A percentile compares a stretch with the other conserved stretches of the same genome.
These are phyloP conservation scores for Drosophila bocki DNA, from an alignment of 1,140 invertebrate species.

Conservation along the genomic window DNA sequence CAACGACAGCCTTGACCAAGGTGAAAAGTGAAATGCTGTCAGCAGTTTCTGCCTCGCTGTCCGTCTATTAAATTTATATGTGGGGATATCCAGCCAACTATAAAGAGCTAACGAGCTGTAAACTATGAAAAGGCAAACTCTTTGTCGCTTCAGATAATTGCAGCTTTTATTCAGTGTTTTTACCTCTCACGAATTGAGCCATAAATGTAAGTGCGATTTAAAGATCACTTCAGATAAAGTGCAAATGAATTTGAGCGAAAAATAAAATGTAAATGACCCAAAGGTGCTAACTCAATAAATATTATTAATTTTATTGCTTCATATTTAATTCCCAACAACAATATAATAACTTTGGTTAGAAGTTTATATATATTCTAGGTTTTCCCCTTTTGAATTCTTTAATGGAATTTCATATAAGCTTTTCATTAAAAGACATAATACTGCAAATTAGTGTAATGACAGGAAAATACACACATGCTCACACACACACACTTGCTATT, in stretches of 20 bases:
- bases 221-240: background rate
- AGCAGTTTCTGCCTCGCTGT: constrained; percentile 51
- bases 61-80: constrained; percentile 45
- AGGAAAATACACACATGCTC: constrained; percentile 14
- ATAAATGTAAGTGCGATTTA: constrained; percentile 30
- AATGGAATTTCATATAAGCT: constrained; percentile 22
- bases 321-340: background rate
- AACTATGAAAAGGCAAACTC: constrained; percentile 67
- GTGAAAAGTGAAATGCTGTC: constrained; percentile 81
- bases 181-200: constrained; percentile 13
- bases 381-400: background rate
- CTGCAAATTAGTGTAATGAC: constrained; percentile 71
- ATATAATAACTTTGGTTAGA: background rate
- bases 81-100: constrained; percentile 60
- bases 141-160: constrained; percentile 28
- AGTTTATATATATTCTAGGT: background rate
- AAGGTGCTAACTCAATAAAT: background rate
- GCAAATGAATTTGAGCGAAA: background rate
- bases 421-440: constrained; percentile 64
- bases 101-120: constrained; percentile 78
- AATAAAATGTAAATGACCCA: background rate
- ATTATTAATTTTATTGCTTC: no score
- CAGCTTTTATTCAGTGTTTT: constrained; percentile 21
- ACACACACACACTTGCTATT: constrained; percentile 2
- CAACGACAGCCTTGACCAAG: constrained; percentile 69